These are phyloP conservation scores for Fabriciana adippe DNA, from an alignment of 2,888 invertebrate genomes.

Conservation along the genomic window DNA sequence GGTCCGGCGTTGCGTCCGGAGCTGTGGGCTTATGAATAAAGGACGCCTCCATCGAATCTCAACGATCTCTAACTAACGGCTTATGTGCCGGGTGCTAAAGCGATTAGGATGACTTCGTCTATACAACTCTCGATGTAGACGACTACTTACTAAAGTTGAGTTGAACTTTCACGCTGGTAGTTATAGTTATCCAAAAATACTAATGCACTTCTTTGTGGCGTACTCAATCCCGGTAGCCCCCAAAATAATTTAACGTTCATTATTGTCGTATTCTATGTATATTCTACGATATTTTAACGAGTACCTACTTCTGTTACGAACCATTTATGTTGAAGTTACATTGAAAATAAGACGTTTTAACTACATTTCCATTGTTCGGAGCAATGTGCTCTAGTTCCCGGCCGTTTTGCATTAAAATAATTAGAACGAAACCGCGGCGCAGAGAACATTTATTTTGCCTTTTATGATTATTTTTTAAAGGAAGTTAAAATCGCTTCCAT, in stretches of 20 bases:
- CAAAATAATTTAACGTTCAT: no score
- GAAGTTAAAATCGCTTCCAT: conserved; percentile 6
- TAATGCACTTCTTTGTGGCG: no score
- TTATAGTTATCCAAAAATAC: neutral
- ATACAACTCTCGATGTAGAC: conserved; percentile 8
- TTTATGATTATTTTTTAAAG: conserved; percentile 16
- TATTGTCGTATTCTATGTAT: no score
- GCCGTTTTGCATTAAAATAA: conserved; percentile 20
- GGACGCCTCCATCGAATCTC: conserved; percentile 17
- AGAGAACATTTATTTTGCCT: conserved; percentile 7
- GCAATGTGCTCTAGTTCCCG: conserved; percentile 15
- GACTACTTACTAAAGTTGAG: conserved; percentile 2
- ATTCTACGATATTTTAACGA: neutral
- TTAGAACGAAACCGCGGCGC: conserved; percentile 15
- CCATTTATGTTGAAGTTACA: conserved; percentile 9
- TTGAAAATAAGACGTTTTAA: conserved; percentile 13
- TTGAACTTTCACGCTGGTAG: neutral
- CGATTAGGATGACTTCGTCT: conserved; percentile 12
- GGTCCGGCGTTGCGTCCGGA: neutral
- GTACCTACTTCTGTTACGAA: neutral
- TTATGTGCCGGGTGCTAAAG: conserved; percentile 8
- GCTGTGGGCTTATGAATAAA: conserved; percentile 9
- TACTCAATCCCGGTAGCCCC: no score
- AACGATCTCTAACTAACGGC: conserved; percentile 9
- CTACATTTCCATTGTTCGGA: conserved; percentile 6